Evolutionary conservation across 2,888 invertebrate species (phyloP).

Genomic region (Malthinus seriepunctatus): DNA sequence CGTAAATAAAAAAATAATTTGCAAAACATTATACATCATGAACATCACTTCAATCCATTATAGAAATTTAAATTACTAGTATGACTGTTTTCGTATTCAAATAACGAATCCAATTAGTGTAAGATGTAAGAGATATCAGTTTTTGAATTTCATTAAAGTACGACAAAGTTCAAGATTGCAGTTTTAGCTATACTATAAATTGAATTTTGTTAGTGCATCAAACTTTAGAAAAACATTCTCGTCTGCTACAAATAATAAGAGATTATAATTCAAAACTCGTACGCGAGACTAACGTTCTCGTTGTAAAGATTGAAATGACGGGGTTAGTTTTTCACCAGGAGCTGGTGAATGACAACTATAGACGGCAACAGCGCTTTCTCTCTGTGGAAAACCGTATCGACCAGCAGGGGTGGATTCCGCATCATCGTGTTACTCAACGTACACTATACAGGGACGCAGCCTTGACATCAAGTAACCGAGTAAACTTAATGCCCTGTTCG

Average conservation of each 20-base stretch:
- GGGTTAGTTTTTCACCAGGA: constrained; percentile 25
- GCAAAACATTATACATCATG: too few species aligned
- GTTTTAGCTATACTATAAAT: too few species aligned
- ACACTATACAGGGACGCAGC: constrained; percentile 31
- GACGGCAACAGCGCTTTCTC: constrained; percentile 23
- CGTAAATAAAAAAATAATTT: too few species aligned
- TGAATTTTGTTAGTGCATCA: constrained; percentile 10
- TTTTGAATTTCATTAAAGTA: too few species aligned
- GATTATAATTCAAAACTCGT: constrained; percentile 39
- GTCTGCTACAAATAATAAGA: constrained; percentile 29
- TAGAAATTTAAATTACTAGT: too few species aligned
- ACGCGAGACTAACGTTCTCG: constrained; percentile 28
- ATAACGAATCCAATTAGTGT: constrained; percentile 10
- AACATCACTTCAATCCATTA: too few species aligned
- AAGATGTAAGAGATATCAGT: not conserved
- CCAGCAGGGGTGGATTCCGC: constrained; percentile 28
- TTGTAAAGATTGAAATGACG: constrained; percentile 28
- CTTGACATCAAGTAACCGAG: constrained; percentile 36
- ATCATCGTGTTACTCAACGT: constrained; percentile 24
- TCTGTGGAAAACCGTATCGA: constrained; percentile 29
- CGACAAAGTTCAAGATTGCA: too few species aligned
- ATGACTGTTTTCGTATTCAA: not conserved
- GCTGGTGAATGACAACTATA: constrained; percentile 21
- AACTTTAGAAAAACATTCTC: constrained; percentile 14
- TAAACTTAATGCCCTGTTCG: constrained; percentile 26